Evolutionary conservation across 1,140 invertebrate genomes (phyloP).

Genomic region (Drosophila mojavensis): DNA sequence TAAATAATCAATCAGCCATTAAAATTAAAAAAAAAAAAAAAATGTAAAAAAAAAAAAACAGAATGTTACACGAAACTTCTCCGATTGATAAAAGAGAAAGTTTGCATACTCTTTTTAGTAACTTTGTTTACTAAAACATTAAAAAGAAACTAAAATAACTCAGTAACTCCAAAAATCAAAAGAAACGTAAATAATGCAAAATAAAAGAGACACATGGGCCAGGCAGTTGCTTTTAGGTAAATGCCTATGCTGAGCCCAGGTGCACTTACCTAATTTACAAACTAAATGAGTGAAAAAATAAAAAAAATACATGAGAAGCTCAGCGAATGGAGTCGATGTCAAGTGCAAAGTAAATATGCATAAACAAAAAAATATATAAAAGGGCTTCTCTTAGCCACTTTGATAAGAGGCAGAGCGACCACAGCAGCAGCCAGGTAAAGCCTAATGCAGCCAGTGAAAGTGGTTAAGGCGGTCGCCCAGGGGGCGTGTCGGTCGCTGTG

Average conservation of each 20-base stretch:
- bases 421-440: constrained; percentile 11
- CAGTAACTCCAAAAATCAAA: not conserved
- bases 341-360: constrained; percentile 54
- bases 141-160: no score
- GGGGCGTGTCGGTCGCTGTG: constrained; percentile 11
- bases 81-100: no score
- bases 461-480: constrained; percentile 18
- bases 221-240: constrained; percentile 1
- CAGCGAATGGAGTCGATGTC: constrained; percentile 4
- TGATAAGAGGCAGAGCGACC: constrained; percentile 42
- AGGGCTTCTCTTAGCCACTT: constrained; percentile 62
- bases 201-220: not conserved
- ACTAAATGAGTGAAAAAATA: constrained; percentile 53
- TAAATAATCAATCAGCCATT: no score
- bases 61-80: no score
- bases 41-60: no score
- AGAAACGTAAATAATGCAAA: not conserved
- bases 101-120: no score
- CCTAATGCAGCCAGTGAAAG: constrained; percentile 58
- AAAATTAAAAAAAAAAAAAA: no score
- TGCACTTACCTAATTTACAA: constrained; percentile 68
- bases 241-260: constrained; percentile 27
- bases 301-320: constrained; percentile 22
- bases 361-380: constrained; percentile 24
- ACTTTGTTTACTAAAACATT: no score